Evolutionary conservation across 1,140 invertebrate species (phyloP).

Genomic region (Drosophila pachea): DNA sequence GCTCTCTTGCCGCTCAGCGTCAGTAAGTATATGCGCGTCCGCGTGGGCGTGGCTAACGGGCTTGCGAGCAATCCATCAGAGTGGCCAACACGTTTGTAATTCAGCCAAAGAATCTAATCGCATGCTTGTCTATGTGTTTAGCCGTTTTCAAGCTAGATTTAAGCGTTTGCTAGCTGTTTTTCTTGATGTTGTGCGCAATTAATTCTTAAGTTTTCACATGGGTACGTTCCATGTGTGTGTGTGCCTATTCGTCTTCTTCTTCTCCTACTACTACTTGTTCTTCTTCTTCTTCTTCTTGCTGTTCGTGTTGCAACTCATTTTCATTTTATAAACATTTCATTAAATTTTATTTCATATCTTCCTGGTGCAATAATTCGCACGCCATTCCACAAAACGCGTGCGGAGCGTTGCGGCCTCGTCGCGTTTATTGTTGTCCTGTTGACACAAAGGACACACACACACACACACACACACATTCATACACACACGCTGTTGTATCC

Average conservation of each 20-base stretch:
- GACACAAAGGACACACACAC: conserved; percentile 42
- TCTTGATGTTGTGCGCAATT: background rate
- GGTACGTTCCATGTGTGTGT: background rate
- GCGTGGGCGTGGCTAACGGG: conserved; percentile 4
- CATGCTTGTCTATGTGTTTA: conserved; percentile 27
- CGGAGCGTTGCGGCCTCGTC: conserved; percentile 49
- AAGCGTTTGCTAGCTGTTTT: background rate
- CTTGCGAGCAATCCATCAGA: conserved; percentile 5
- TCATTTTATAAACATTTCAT: conserved; percentile 78
- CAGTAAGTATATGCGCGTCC: conserved; percentile 69
- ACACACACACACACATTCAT: conserved; percentile 26
- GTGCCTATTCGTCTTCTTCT: background rate
- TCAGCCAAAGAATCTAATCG: background rate
- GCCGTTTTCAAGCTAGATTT: background rate
- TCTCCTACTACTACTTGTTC: background rate
- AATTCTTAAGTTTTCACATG: conserved; percentile 8
- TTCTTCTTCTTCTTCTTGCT: background rate
- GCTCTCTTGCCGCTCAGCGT: conserved; percentile 75
- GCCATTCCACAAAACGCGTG: conserved; percentile 75
- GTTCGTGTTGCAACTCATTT: conserved; percentile 52
- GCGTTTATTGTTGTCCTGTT: conserved; percentile 34
- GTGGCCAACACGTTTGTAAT: background rate
- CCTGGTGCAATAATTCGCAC: conserved; percentile 77
- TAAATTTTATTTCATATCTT: conserved; percentile 78
- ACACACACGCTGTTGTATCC: conserved; percentile 22